These are phyloP conservation scores for Athetis lepigone DNA, from an alignment of 2,888 invertebrate species.

Conservation along the genomic window DNA sequence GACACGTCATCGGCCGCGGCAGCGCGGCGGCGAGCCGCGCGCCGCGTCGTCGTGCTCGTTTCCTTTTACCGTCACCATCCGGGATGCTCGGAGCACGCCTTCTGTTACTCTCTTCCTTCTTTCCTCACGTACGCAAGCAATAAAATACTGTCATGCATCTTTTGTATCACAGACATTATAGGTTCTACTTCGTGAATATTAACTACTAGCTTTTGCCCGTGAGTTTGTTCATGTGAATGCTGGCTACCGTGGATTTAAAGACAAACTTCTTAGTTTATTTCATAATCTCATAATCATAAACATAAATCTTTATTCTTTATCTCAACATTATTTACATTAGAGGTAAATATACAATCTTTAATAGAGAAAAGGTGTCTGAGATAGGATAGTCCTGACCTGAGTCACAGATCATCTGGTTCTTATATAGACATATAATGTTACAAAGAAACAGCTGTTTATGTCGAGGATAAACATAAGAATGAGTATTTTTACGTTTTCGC, in stretches of 20 bases:
- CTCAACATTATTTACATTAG: too few relatives aligned
- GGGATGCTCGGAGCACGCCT: constrained; percentile 76
- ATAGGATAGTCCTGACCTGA: too few relatives aligned
- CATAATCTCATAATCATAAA: too few relatives aligned
- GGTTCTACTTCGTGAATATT: constrained; percentile 37
- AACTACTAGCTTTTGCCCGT: background rate
- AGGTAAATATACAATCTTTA: too few relatives aligned
- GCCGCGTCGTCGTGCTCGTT: constrained; percentile 64
- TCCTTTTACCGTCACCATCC: constrained; percentile 77
- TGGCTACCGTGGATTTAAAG: background rate
- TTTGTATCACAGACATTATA: constrained; percentile 32
- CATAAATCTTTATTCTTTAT: too few relatives aligned
- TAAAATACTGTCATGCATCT: constrained; percentile 49
- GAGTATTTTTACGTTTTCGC: too few relatives aligned
- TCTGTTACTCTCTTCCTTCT: constrained; percentile 74
- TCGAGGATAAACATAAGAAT: too few relatives aligned
- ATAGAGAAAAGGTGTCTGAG: too few relatives aligned
- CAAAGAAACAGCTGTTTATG: too few relatives aligned
- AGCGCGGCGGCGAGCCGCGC: constrained; percentile 42
- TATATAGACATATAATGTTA: too few relatives aligned
- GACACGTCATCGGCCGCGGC: constrained; percentile 56
- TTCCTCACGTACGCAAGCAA: constrained; percentile 65
- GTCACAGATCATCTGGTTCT: too few relatives aligned
- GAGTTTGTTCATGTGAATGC: too few relatives aligned
- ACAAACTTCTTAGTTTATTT: background rate